Percentiles rank a stretch among this genome's conserved stretches.
Conservation (phyloP, 2,797 vertebrate species). For the Intellagama lesueurii region DNA sequence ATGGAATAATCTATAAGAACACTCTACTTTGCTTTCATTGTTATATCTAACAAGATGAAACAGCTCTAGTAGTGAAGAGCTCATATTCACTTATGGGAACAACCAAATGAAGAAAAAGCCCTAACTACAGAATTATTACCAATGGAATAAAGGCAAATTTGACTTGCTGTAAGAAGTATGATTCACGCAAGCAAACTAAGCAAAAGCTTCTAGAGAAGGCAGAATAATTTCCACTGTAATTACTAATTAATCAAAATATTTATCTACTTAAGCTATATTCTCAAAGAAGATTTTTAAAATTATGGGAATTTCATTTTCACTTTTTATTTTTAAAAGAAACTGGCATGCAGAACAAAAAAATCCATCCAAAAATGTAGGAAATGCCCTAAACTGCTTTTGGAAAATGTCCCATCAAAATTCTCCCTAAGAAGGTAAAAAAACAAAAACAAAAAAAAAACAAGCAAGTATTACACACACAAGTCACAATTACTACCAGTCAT, state of each 20-base stretch:
- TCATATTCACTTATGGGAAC: neutral
- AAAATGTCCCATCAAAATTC: neutral
- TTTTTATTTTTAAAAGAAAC: neutral
- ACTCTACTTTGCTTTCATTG: neutral
- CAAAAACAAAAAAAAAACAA: too few relatives aligned
- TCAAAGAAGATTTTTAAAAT: neutral
- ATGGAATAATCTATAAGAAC: neutral
- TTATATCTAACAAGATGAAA: neutral
- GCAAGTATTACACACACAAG: too few relatives aligned
- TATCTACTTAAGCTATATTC: neutral
- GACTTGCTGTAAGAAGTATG: neutral
- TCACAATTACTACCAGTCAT: too few relatives aligned
- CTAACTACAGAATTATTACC: neutral
- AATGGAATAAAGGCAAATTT: neutral
- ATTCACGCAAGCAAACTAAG: neutral
- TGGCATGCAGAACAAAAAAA: neutral
- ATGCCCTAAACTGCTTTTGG: too few relatives aligned
- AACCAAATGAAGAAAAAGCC: neutral
- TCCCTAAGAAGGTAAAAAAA: neutral
- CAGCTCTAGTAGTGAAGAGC: neutral
- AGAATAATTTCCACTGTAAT: neutral
- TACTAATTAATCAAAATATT: neutral
- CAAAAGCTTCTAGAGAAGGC: neutral
- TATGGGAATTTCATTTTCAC: neutral
- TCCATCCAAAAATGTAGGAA: too few relatives aligned